phyloP scores from a whole-genome alignment of 92 coral and sea anemone genomes.

The Epizoanthus scotinus region DNA sequence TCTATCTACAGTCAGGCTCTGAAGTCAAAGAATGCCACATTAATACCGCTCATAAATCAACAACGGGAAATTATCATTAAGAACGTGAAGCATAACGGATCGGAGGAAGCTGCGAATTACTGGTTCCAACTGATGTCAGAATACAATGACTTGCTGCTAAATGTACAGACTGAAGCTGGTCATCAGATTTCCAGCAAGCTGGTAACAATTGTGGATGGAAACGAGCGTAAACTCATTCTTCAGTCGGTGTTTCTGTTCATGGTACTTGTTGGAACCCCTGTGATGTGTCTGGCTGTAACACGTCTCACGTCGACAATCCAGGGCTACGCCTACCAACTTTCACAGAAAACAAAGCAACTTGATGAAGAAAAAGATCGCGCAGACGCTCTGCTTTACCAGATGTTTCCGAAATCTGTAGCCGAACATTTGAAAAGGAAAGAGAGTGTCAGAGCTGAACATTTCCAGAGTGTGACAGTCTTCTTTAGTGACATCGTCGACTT shows the following conservation, averaged over 20 bases:
- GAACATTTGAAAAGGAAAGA: conserved; percentile 64
- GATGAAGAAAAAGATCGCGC: conserved; percentile 63
- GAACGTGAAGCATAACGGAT: conserved; percentile 37
- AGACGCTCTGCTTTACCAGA: conserved; percentile 60
- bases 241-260: conserved; percentile 39
- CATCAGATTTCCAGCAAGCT: conserved; percentile 20
- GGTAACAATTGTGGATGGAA: conserved; percentile 16
- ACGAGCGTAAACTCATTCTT: conserved; percentile 37
- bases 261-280: conserved; percentile 49
- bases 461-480: conserved; percentile 68
- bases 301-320: conserved; percentile 59
- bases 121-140: conserved; percentile 66
- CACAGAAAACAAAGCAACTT: conserved; percentile 51
- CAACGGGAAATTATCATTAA: conserved; percentile 47
- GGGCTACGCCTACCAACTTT: conserved; percentile 52
- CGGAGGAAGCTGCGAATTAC: conserved; percentile 11
- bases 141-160: conserved; percentile 58
- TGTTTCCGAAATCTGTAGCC: conserved; percentile 78
- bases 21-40: neutral
- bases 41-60: conserved; percentile 24
- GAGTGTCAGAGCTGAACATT: conserved; percentile 62
- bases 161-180: conserved; percentile 54
- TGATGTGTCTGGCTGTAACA: conserved; percentile 46
- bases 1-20: conserved; percentile 14
- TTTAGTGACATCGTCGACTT: conserved; percentile 79